Conservation (phyloP, 2,113 vertebrate genomes). For the Gila orcuttii region DNA sequence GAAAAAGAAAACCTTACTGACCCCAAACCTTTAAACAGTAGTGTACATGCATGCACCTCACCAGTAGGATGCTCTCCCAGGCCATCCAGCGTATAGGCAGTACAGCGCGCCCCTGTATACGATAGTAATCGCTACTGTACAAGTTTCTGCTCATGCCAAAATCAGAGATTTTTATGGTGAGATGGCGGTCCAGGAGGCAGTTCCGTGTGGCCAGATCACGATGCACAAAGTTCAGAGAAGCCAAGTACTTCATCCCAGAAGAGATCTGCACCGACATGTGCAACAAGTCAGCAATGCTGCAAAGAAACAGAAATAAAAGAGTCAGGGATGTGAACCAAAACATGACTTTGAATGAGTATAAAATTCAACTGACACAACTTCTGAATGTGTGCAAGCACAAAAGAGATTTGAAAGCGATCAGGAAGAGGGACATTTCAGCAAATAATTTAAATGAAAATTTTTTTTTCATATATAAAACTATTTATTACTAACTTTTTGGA, state of each 20-base stretch:
- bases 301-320: neutral
- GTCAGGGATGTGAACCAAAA: neutral
- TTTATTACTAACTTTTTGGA: neutral
- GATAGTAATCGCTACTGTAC: slow-evolving; percentile 87
- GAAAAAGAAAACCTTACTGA: too few species aligned
- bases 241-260: slow-evolving; percentile 83
- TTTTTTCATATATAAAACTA: neutral
- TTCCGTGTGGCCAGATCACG: slow-evolving; percentile 84
- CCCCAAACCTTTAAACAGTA: neutral
- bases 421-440: neutral
- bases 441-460: neutral
- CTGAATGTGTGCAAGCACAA: neutral
- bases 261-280: slow-evolving; percentile 87
- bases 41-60: slow-evolving; percentile 52
- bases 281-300: slow-evolving; percentile 79
- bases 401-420: neutral
- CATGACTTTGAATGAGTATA: neutral
- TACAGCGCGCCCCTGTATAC: slow-evolving; percentile 85
- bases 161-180: slow-evolving; percentile 86
- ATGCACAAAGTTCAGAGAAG: slow-evolving; percentile 85
- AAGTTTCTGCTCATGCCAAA: slow-evolving; percentile 87
- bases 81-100: slow-evolving; percentile 88
- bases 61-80: slow-evolving; percentile 88
- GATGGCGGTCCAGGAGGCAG: slow-evolving; percentile 84
- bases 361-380: neutral